Evolutionary conservation across 2,888 invertebrate genomes (phyloP).

Genomic region (Tetranychus piercei): DNA sequence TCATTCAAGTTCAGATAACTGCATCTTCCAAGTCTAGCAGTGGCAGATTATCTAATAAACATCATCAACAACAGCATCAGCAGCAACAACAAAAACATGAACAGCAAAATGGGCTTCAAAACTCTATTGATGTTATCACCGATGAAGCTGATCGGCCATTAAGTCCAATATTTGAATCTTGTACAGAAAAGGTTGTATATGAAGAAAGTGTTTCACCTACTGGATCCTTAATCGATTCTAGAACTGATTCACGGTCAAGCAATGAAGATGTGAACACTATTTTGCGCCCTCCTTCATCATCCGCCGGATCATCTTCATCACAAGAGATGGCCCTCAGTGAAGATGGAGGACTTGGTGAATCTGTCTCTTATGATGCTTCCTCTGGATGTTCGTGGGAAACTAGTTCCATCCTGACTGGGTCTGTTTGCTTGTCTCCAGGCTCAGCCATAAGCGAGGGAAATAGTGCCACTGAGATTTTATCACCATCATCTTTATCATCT

Average conservation of each 20-base stretch:
- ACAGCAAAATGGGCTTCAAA: too few species aligned
- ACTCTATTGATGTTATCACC: not conserved
- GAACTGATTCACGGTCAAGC: not conserved
- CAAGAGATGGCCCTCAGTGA: not conserved
- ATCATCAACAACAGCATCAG: not conserved
- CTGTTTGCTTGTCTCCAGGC: not conserved
- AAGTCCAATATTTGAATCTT: not conserved
- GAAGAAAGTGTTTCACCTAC: not conserved
- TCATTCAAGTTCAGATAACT: constrained; percentile 10
- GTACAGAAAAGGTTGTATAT: not conserved
- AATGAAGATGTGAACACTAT: not conserved
- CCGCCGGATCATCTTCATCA: not conserved
- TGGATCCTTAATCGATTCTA: not conserved
- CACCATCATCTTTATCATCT: not conserved
- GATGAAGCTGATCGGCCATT: not conserved
- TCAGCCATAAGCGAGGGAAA: not conserved
- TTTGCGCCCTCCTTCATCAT: not conserved
- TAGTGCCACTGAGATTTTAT: not conserved
- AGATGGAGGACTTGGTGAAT: not conserved
- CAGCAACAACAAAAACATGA: too few species aligned
- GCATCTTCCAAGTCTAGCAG: not conserved
- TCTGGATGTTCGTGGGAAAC: not conserved
- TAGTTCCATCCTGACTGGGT: not conserved
- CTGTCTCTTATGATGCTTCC: not conserved
- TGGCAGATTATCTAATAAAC: not conserved